Evolutionary conservation across 2,888 invertebrate genomes (phyloP).

Genomic region (Exocentrus adspersus): DNA sequence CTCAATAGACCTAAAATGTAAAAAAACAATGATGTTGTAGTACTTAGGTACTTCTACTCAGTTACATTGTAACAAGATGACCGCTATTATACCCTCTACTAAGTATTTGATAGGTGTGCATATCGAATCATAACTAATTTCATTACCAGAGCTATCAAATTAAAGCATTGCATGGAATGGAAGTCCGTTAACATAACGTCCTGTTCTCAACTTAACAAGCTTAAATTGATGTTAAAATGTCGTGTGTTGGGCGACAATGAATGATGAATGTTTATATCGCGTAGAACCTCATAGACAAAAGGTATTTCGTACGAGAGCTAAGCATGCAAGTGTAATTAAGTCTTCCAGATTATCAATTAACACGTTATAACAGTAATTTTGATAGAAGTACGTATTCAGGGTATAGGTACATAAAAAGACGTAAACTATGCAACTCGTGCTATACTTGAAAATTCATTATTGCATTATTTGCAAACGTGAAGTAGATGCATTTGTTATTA

Average conservation of each 20-base stretch:
- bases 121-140: constrained; percentile 14
- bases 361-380: too few species aligned
- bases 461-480: too few species aligned
- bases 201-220: constrained; percentile 40
- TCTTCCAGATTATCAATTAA: too few species aligned
- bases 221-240: constrained; percentile 48
- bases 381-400: too few species aligned
- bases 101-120: constrained; percentile 4
- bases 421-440: not conserved
- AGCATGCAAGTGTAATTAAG: not conserved
- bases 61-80: not conserved
- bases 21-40: too few species aligned
- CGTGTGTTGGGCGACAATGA: constrained; percentile 40
- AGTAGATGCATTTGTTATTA: not conserved
- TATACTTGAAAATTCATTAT: too few species aligned
- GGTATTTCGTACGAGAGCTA: constrained; percentile 1
- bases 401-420: not conserved
- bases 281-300: not conserved
- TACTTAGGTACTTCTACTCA: not conserved
- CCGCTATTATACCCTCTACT: not conserved
- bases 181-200: constrained; percentile 37
- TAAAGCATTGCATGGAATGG: constrained; percentile 13
- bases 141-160: constrained; percentile 19
- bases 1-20: too few species aligned
- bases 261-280: constrained; percentile 38